Evolutionary conservation across 2,113 vertebrate species (phyloP).

Genomic region (Acrocephalus kingi): DNA sequence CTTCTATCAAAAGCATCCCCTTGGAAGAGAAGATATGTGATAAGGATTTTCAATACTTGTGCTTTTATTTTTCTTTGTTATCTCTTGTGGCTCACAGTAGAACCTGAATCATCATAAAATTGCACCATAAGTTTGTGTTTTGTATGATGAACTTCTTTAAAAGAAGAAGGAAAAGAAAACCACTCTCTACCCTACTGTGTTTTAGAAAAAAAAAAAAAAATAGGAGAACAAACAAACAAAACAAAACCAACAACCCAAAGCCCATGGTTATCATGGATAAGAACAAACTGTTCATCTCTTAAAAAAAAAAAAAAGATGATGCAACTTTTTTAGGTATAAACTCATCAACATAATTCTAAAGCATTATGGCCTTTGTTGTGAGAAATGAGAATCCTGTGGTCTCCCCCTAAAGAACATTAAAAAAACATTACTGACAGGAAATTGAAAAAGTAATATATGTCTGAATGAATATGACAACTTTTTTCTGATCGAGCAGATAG

Average conservation of each 20-base stretch:
- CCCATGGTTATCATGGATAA: conserved; percentile 69
- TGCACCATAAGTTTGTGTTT: background rate
- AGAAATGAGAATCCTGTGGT: conserved; percentile 72
- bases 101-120: conserved; percentile 32
- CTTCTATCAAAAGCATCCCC: background rate
- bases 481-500: conserved; percentile 78
- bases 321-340: conserved; percentile 75
- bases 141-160: conserved; percentile 20
- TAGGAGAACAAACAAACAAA: background rate
- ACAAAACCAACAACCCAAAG: background rate
- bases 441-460: conserved; percentile 82
- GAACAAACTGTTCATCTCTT: conserved; percentile 69
- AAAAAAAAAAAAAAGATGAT: conserved; percentile 64
- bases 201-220: background rate
- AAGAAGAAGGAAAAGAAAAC: background rate
- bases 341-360: conserved; percentile 88
- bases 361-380: conserved; percentile 75
- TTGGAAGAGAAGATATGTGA: conserved; percentile 6
- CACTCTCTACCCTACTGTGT: background rate
- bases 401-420: conserved; percentile 73
- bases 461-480: conserved; percentile 75
- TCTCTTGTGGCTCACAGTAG: background rate
- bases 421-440: conserved; percentile 77
- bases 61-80: background rate
- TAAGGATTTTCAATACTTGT: conserved; percentile 47